Conservation (phyloP, 2,888 invertebrate genomes). For the Nipponacmea schrenckii region DNA sequence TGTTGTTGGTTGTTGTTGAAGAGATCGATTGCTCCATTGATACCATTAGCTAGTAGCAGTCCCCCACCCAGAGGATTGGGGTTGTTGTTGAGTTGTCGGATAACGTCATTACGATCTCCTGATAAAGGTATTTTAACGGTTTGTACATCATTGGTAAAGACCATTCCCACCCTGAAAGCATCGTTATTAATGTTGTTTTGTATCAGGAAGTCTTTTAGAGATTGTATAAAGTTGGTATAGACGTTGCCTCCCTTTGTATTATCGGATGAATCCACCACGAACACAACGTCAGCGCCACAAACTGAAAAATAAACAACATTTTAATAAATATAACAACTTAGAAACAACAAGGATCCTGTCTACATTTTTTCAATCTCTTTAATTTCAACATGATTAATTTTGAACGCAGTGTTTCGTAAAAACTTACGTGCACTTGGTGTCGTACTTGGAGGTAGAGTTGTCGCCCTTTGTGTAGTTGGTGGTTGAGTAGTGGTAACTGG, state of each 20-base stretch:
- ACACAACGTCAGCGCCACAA: background rate
- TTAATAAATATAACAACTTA: no score
- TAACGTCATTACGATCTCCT: background rate
- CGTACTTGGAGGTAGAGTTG: no score
- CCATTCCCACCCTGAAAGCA: background rate
- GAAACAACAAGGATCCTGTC: no score
- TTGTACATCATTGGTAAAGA: background rate
- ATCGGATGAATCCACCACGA: background rate
- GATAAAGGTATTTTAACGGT: background rate
- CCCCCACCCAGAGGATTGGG: background rate
- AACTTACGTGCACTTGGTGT: no score
- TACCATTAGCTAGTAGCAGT: background rate
- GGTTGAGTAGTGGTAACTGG: no score
- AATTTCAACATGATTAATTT: no score
- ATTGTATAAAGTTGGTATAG: background rate
- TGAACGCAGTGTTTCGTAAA: no score
- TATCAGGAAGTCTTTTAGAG: background rate
- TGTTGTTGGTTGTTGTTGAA: background rate
- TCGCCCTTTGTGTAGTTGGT: no score
- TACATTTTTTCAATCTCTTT: no score
- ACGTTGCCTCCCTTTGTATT: background rate
- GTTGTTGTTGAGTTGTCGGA: background rate
- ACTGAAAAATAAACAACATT: background rate
- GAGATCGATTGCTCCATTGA: background rate
- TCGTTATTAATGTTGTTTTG: background rate